A percentile compares a stretch with the other conserved stretches of the same genome.
These are phyloP conservation scores for Chlamydotis undulata DNA, from an alignment of 2,113 vertebrate species.

Conservation along the genomic window DNA sequence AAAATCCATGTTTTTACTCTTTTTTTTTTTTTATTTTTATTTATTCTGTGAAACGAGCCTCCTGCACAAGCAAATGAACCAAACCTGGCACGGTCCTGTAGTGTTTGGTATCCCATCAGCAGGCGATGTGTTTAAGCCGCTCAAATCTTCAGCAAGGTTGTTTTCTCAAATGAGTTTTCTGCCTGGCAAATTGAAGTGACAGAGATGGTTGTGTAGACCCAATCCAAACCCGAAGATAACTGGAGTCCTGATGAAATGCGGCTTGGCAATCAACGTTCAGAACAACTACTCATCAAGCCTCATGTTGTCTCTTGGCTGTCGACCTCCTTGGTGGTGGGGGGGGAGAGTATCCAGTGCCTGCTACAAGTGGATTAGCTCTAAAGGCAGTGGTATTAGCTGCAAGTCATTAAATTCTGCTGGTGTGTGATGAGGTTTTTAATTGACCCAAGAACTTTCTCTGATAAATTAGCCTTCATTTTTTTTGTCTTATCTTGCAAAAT, in stretches of 20 bases:
- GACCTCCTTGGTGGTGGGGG: neutral
- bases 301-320: neutral
- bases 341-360: neutral
- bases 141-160: neutral
- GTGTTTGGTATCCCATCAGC: fast-evolving
- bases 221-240: neutral
- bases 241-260: neutral
- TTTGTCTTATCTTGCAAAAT: neutral
- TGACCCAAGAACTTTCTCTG: neutral
- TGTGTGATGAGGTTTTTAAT: neutral
- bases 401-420: neutral
- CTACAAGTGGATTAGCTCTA: neutral
- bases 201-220: neutral
- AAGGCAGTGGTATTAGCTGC: neutral
- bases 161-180: neutral
- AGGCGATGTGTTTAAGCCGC: neutral
- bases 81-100: neutral
- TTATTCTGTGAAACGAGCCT: neutral
- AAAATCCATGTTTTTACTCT: neutral
- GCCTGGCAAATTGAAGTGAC: neutral
- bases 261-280: neutral
- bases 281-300: neutral
- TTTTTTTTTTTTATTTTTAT: neutral
- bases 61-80: neutral
- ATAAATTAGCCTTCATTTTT: neutral